phyloP scores from a whole-genome alignment of 2,888 invertebrate genomes.

The Meteorus cinctellus region DNA sequence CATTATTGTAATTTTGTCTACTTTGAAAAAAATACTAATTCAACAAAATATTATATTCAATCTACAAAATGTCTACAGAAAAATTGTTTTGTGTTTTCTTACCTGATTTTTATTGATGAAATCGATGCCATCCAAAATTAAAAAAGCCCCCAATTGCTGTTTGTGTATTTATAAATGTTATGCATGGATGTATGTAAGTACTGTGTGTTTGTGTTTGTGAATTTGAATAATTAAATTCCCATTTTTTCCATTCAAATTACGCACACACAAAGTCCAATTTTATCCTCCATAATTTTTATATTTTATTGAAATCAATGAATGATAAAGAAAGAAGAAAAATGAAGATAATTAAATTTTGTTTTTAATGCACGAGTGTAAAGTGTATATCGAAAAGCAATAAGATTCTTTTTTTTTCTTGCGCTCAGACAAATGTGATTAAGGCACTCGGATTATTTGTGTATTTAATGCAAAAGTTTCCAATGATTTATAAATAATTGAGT shows the following conservation, averaged over 20 bases:
- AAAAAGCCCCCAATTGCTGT: background rate
- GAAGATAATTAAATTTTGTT: background rate
- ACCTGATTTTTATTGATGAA: conserved; percentile 36
- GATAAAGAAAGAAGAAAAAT: background rate
- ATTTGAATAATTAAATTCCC: background rate
- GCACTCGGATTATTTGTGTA: conserved; percentile 60
- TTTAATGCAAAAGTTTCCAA: conserved; percentile 3
- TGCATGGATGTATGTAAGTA: background rate
- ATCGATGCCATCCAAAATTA: conserved; percentile 12
- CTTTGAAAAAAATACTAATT: background rate
- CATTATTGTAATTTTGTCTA: conserved; percentile 19
- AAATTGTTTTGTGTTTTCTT: conserved; percentile 49
- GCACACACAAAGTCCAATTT: background rate
- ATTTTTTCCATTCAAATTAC: background rate
- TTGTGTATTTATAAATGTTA: background rate
- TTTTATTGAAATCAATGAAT: background rate
- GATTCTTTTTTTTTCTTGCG: conserved; percentile 40
- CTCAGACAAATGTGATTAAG: conserved; percentile 53
- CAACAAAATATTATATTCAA: background rate
- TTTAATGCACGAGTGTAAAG: background rate
- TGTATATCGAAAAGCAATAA: background rate
- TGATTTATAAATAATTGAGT: background rate
- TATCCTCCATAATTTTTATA: background rate
- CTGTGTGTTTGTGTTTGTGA: too few relatives aligned
- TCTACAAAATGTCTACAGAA: conserved; percentile 43